These are phyloP conservation scores for Drosophila lacicola DNA, from an alignment of 2,888 invertebrate genomes.

Conservation along the genomic window DNA sequence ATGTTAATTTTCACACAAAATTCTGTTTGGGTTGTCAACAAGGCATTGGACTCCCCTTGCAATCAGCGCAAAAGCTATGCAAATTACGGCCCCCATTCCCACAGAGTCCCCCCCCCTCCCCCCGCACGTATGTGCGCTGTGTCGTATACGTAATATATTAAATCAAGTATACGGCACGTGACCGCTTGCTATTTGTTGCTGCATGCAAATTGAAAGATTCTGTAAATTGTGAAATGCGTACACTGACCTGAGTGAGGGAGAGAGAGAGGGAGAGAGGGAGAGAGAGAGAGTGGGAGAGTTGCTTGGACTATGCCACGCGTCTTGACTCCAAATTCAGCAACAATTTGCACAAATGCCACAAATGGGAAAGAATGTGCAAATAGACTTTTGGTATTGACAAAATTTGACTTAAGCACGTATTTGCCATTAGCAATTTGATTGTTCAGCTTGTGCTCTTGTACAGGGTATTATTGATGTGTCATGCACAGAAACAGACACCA, in stretches of 20 bases:
- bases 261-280: not conserved
- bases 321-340: not conserved
- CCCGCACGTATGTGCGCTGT: not conserved
- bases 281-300: too few relatives aligned
- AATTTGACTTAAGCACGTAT: conserved; percentile 44
- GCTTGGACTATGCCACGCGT: too few relatives aligned
- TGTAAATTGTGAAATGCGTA: conserved; percentile 14
- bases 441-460: conserved; percentile 32
- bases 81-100: conserved; percentile 10
- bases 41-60: conserved; percentile 42
- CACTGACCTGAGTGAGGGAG: conserved; percentile 32
- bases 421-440: conserved; percentile 61
- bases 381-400: conserved; percentile 23
- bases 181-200: conserved; percentile 17
- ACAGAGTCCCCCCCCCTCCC: not conserved
- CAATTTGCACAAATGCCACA: conserved; percentile 56
- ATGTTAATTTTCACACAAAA: conserved; percentile 35
- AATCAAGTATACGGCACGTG: conserved; percentile 50
- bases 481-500: too few relatives aligned
- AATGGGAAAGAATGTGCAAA: conserved; percentile 28
- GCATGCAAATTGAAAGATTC: conserved; percentile 14
- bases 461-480: too few relatives aligned
- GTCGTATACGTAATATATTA: conserved; percentile 6
- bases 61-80: conserved; percentile 34
- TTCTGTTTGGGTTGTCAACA: conserved; percentile 22